phyloP scores from a whole-genome alignment of 2,888 invertebrate species.

The Chydorus sphaericus region DNA sequence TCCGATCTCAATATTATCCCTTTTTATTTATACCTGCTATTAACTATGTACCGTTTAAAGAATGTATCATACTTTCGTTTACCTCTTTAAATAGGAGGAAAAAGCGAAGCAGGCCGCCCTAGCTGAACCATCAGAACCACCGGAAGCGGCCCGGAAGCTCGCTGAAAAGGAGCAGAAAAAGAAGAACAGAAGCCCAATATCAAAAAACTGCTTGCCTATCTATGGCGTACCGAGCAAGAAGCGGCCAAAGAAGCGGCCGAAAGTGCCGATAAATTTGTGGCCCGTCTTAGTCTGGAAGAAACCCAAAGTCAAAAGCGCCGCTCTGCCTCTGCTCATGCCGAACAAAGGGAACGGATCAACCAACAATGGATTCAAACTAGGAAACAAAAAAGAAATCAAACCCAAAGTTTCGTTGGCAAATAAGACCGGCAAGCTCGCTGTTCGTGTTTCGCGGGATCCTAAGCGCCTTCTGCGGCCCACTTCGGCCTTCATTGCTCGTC shows the following conservation, averaged over 20 bases:
- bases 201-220: constrained; percentile 1
- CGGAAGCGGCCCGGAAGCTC: neutral
- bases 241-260: constrained; percentile 4
- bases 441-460: constrained; percentile 4
- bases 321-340: neutral
- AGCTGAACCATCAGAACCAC: neutral
- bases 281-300: neutral
- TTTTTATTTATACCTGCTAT: too few relatives aligned
- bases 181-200: neutral
- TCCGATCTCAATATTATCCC: too few relatives aligned
- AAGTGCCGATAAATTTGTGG: neutral
- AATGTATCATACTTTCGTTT: neutral
- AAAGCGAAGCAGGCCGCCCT: neutral
- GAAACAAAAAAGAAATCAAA: neutral
- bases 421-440: neutral
- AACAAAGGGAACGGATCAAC: neutral
- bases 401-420: neutral
- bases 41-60: too few relatives aligned
- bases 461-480: constrained; percentile 11
- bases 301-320: neutral
- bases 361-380: neutral
- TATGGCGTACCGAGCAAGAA: constrained; percentile 3
- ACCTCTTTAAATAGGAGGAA: neutral
- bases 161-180: neutral
- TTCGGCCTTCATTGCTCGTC: constrained; percentile 5